Evolutionary conservation across 2,797 vertebrate genomes (phyloP), one percentile per base, ranked within the genome.

Genomic region (Gallinago solitaria): DNA sequence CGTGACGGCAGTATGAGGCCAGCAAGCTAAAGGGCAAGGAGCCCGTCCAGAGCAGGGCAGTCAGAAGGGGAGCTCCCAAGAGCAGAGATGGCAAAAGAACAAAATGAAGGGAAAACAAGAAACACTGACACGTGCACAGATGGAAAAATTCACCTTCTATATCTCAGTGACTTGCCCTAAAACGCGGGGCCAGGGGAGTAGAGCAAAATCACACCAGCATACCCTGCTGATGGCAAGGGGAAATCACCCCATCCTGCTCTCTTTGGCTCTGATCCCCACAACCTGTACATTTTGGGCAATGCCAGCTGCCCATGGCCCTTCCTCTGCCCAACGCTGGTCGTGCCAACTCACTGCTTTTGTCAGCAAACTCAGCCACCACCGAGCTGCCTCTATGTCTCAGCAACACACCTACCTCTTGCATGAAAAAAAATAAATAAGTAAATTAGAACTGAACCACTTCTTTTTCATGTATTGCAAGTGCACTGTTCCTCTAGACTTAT

Each of bases 81-180:
- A 86, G 59, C 70, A 57, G 61, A 54, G 19, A 41, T 3, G 23
- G 48, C 76, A 71, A 56, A 86, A 56, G 9, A 16, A 75, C 41
- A 53, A 43, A 59, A 33, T 2, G 19, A 79, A 5, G 15, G 11
- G 30, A 59, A 69, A 71, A 37, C 17, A 89, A 86, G 50, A 83
- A 57, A 61, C 8, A 5, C 0, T 0, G 60, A 61, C 61, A 32
- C 0, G 1, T 5, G 21, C 37, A 24, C 0, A 3, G 64, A 47
- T 23, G 27, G 41, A 57, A 89, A 57, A 74, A 47, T 47, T 23
- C 30, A 28, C 27, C 9, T n/a, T n/a, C 37, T 15, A 1, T 21
- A 20, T 17, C 41, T 56, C 67, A 76, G 47, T 12, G 54, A 33
- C 45, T 20, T 47, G 18, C 33, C 33, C 68, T n/a, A 67, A 53